Evolutionary conservation across 2,888 invertebrate species (phyloP).

Genomic region (Pollenia griseotomentosa): DNA sequence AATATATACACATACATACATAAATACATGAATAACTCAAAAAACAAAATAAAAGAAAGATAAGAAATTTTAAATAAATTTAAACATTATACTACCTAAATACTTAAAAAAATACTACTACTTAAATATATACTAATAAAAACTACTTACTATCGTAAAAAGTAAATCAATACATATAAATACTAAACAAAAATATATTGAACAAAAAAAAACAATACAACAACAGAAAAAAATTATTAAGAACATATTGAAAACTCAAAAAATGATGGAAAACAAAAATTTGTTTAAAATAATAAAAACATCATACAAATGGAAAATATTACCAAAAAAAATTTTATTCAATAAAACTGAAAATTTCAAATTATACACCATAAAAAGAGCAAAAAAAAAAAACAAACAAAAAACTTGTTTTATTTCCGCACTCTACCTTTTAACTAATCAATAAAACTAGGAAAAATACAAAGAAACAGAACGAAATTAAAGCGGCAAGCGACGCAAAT

Average conservation of each 20-base stretch:
- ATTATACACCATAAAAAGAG: constrained; percentile 75
- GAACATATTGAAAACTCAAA: constrained; percentile 69
- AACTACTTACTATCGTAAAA: constrained; percentile 54
- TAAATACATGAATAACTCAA: constrained; percentile 50
- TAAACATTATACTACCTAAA: constrained; percentile 63
- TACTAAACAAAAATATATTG: constrained; percentile 59
- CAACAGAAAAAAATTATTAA: constrained; percentile 59
- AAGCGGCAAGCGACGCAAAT: constrained; percentile 13
- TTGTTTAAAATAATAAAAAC: constrained; percentile 57
- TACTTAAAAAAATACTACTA: constrained; percentile 63
- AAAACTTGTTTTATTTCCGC: constrained; percentile 76
- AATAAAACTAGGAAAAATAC: constrained; percentile 32
- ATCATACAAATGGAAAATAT: constrained; percentile 64
- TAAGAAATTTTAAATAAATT: constrained; percentile 61
- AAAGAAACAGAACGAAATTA: constrained; percentile 33
- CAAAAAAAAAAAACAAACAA: constrained; percentile 58
- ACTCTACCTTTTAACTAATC: constrained; percentile 47
- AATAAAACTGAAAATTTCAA: constrained; percentile 76
- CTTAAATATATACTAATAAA: constrained; percentile 69
- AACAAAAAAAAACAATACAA: constrained; percentile 66
- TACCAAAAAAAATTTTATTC: constrained; percentile 73
- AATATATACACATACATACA: not conserved
- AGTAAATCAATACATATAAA: constrained; percentile 61
- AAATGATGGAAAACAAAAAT: constrained; percentile 52
- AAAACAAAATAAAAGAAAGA: constrained; percentile 25